Conservation (phyloP, 1,140 invertebrate species). For the Microvelia longipes region DNA sequence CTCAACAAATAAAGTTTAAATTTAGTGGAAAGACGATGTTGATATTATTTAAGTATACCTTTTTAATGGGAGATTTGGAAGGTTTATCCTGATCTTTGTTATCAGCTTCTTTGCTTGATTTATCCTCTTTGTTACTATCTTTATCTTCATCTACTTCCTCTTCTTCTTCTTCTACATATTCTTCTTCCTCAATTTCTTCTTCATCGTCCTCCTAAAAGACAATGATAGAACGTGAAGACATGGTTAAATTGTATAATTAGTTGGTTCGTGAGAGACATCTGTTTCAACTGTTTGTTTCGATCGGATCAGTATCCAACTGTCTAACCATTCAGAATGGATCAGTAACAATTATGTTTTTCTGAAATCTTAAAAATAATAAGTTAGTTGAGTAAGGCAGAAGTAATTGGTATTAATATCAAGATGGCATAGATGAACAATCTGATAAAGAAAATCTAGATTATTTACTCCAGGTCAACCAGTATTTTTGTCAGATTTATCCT, state of each 20-base stretch:
- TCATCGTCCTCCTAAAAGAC: not conserved
- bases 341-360: not conserved
- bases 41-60: no score
- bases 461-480: no score
- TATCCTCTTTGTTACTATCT: constrained; percentile 5
- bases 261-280: not conserved
- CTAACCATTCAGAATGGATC: not conserved
- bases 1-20: no score
- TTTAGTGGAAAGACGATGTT: no score
- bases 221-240: not conserved
- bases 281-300: not conserved
- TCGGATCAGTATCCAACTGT: not conserved
- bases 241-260: not conserved
- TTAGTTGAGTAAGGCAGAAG: no score
- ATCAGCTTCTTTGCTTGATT: constrained; percentile 8
- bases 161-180: constrained; percentile 11
- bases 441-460: no score
- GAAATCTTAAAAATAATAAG: not conserved
- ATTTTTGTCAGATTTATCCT: no score
- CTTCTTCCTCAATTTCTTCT: constrained; percentile 9
- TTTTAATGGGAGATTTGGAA: constrained; percentile 1
- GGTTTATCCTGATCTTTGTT: constrained; percentile 3
- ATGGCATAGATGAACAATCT: no score
- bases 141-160: constrained; percentile 14
- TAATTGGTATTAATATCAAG: no score